Percentiles rank a stretch among this genome's conserved stretches.
These are phyloP conservation scores for Phocoena sinus DNA, from an alignment of 2,113 vertebrate genomes.

Conservation along the genomic window DNA sequence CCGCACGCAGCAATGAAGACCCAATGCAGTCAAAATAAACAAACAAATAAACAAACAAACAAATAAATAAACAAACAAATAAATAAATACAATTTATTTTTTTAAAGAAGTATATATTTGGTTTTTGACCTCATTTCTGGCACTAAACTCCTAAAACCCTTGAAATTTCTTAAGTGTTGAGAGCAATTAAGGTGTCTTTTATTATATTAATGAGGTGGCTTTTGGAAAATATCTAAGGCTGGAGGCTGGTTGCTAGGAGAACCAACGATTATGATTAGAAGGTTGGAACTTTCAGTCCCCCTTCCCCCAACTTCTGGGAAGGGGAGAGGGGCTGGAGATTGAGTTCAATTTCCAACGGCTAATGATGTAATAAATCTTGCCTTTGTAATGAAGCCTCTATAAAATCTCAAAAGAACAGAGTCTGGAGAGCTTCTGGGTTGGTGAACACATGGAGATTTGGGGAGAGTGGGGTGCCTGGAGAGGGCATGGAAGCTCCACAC, in stretches of 20 bases:
- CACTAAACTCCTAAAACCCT: not conserved
- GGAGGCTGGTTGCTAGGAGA: not conserved
- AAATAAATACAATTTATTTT: too few species aligned
- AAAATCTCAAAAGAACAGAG: not conserved
- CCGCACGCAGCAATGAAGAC: rapidly evolving
- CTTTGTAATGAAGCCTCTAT: not conserved
- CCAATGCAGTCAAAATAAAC: too few species aligned
- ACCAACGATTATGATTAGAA: not conserved
- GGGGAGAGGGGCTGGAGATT: not conserved
- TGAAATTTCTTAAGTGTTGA: not conserved
- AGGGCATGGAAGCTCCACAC: not conserved
- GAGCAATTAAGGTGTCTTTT: not conserved
- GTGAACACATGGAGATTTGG: not conserved
- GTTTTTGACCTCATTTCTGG: not conserved
- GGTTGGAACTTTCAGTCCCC: not conserved
- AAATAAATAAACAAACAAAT: too few species aligned
- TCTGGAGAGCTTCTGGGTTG: not conserved
- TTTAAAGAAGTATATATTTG: not conserved
- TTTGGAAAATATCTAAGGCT: not conserved
- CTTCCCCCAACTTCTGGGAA: not conserved
- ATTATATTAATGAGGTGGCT: not conserved
- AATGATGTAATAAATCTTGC: not conserved
- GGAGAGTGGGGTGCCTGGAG: too few species aligned
- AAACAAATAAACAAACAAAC: too few species aligned
- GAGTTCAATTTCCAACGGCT: not conserved